phyloP scores from a whole-genome alignment of 1,140 invertebrate genomes.

The Elysia chlorotica region DNA sequence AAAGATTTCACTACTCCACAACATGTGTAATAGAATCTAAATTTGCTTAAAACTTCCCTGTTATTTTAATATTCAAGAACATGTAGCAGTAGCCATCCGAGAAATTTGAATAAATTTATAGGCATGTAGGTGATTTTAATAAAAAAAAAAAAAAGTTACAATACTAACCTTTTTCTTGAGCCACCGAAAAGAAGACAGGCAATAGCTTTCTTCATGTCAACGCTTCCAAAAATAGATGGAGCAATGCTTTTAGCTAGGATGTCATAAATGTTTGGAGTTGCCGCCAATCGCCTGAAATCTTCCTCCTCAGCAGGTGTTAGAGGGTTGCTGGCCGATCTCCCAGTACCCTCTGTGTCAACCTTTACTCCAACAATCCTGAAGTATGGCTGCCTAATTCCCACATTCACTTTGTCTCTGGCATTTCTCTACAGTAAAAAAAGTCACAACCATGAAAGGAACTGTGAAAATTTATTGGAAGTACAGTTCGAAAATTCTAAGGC shows the following conservation, averaged over 20 bases:
- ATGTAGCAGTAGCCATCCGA: no score
- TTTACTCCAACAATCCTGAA: slow-evolving; percentile 91
- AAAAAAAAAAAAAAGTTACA: no score
- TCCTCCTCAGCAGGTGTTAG: slow-evolving; percentile 82
- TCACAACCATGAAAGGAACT: neutral
- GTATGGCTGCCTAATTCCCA: slow-evolving; percentile 93
- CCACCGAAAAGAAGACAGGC: slow-evolving; percentile 95
- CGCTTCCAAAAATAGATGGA: slow-evolving; percentile 93
- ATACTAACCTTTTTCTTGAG: slow-evolving; percentile 67
- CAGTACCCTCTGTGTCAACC: slow-evolving; percentile 81
- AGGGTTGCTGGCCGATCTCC: slow-evolving; percentile 64
- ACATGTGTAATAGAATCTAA: neutral
- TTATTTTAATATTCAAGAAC: neutral
- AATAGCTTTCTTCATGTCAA: slow-evolving; percentile 97
- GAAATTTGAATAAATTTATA: no score
- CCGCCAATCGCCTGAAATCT: slow-evolving; percentile 83
- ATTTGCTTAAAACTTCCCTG: neutral
- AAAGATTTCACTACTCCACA: neutral
- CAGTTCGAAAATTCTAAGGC: no score
- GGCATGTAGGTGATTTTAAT: no score
- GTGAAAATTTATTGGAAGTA: no score
- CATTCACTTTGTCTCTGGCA: slow-evolving; percentile 82
- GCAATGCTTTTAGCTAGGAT: slow-evolving; percentile 90
- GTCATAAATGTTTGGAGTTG: slow-evolving; percentile 86
- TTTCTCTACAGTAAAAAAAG: slow-evolving; percentile 63